These are phyloP conservation scores for Chrysina gloriosa DNA, from an alignment of 2,888 invertebrate species.

Conservation along the genomic window DNA sequence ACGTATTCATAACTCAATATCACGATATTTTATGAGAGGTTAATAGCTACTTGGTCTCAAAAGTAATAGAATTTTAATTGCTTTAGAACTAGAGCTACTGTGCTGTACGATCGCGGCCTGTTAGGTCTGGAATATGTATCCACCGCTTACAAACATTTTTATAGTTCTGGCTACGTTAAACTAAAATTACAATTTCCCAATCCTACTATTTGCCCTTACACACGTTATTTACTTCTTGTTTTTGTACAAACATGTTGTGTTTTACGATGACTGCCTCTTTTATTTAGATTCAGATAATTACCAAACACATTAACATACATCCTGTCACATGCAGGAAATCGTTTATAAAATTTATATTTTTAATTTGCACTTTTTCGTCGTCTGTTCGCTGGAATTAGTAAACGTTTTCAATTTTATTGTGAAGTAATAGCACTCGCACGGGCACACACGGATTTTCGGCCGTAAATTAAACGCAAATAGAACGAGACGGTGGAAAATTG, in stretches of 20 bases:
- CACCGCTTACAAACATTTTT: too few species aligned
- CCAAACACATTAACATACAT: conserved; percentile 28
- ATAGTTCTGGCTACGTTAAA: background rate
- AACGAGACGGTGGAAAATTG: conserved; percentile 20
- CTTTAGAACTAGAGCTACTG: too few species aligned
- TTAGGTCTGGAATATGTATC: too few species aligned
- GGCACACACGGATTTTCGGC: conserved; percentile 4
- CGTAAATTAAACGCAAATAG: conserved; percentile 35
- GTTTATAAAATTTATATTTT: conserved; percentile 28
- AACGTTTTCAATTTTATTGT: background rate
- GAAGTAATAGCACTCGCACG: background rate
- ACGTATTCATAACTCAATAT: too few species aligned
- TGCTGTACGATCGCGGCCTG: too few species aligned
- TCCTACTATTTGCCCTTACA: background rate
- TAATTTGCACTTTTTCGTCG: conserved; percentile 21
- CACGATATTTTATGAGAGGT: too few species aligned
- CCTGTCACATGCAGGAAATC: conserved; percentile 18
- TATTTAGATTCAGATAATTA: conserved; percentile 21
- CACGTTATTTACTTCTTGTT: background rate
- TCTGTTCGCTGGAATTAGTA: conserved; percentile 4
- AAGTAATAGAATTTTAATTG: too few species aligned
- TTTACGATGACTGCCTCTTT: background rate
- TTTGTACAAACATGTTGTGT: conserved; percentile 2
- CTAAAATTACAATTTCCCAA: background rate
- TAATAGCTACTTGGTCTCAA: too few species aligned